Base-by-base conservation (phyloP, 2,113 vertebrate genomes). In the Ptilorrhoa leucosticta region DNA sequence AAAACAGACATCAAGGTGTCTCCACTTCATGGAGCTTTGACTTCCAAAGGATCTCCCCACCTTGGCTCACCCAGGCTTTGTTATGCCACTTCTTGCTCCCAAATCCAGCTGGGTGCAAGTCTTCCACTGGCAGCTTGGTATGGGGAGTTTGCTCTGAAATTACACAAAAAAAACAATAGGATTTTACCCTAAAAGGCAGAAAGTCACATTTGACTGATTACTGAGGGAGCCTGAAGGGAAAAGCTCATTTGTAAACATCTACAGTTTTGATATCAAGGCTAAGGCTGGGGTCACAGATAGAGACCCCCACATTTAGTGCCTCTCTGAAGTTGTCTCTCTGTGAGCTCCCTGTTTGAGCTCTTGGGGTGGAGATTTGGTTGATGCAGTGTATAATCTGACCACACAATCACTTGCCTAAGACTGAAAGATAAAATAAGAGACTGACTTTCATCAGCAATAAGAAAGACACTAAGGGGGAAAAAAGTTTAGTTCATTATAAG, bases 381-480 rank as follows among this genome's bases (percentile, higher is more conserved):
- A n/a, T 54, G 28, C 37, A 35, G 20, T 16, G 26, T 22, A 18
- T 5, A 82, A 50, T 33, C 19, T 77, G 87, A 77, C 48, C 23
- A 88, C 63, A 84, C 60, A 95, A 66, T 89, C 73, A 92, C 92
- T 87, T 95, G 58, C 78, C 90, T 90, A 93, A 81, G 76, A 94
- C 57, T 81, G 88, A 91, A 94, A 93, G 66, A 93, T 91, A 94
- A 94, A 86, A 57, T 42, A 37, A 47, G 31, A 78, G 10, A 60
- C 17, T 23, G 70, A 11, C 28, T 73, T 84, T n/a, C 45, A 70
- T 15, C 76, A 66, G 15, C 17, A 73, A 21, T 10, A 54, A 23
- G 65, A 51, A 82, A 82, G 57, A 65, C 4, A 11, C 31, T 69
- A 37, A 56, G n/a, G 33, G 40, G 79, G 1, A 60, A 54, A 60